phyloP scores from a whole-genome alignment of 2,888 invertebrate genomes.

The Nasonia oneida region DNA sequence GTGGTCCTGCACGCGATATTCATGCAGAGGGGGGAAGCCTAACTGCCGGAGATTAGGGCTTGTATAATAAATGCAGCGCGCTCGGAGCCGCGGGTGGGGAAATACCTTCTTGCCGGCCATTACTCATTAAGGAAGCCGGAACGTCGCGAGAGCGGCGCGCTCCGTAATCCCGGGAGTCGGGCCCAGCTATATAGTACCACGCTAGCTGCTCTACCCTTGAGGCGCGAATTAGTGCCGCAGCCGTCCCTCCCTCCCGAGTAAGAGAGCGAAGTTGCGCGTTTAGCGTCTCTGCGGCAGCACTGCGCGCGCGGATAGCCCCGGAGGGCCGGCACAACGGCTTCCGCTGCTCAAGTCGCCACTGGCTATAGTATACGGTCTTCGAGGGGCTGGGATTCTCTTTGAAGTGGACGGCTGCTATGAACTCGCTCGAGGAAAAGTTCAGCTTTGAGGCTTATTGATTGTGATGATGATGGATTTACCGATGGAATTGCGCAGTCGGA shows the following conservation, averaged over 20 bases:
- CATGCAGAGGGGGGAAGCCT: neutral
- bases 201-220: neutral
- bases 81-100: neutral
- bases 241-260: neutral
- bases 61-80: constrained; percentile 26
- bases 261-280: constrained; percentile 9
- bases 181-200: neutral
- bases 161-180: constrained; percentile 12
- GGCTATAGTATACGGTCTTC: neutral
- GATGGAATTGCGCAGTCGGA: neutral
- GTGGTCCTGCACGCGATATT: neutral
- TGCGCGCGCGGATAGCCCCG: neutral
- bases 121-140: constrained; percentile 43
- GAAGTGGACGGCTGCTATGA: neutral
- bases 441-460: neutral
- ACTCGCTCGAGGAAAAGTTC: neutral
- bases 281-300: neutral
- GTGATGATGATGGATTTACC: neutral
- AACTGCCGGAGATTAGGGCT: constrained; percentile 17
- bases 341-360: neutral
- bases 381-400: constrained; percentile 1
- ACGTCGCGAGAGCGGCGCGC: neutral
- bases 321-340: neutral
- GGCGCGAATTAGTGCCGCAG: constrained; percentile 20
- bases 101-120: constrained; percentile 23